phyloP scores from a whole-genome alignment of 2,888 invertebrate species.

The Mycogona germanica region DNA sequence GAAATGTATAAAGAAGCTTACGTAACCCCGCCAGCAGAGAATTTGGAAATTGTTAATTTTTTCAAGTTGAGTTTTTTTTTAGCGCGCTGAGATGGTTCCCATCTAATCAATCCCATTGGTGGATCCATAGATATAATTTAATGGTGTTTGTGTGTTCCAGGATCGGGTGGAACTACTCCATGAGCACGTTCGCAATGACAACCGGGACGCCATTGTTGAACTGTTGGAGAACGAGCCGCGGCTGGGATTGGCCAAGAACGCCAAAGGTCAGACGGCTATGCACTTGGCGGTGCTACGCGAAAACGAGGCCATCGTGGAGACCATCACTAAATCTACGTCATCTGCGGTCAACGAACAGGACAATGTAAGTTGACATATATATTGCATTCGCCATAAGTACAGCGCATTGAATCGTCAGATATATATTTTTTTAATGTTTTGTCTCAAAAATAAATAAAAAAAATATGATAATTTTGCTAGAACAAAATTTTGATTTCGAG shows the following conservation, averaged over 20 bases:
- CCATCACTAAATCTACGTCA: constrained; percentile 56
- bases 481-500: no score
- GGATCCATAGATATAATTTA: no score
- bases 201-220: constrained; percentile 41
- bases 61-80: not conserved
- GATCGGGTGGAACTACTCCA: constrained; percentile 66
- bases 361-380: constrained; percentile 69
- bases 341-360: constrained; percentile 65
- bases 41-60: not conserved
- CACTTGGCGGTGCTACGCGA: constrained; percentile 79
- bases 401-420: not conserved
- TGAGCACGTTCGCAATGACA: constrained; percentile 52
- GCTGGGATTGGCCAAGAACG: constrained; percentile 49
- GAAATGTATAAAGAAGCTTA: not conserved
- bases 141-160: no score
- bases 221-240: constrained; percentile 35
- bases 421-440: not conserved
- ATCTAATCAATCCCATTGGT: no score
- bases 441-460: not conserved
- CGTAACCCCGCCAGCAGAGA: not conserved
- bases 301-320: constrained; percentile 64
- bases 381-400: not conserved
- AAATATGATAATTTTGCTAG: not conserved
- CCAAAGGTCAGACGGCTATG: constrained; percentile 56
- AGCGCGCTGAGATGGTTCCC: no score